Percentiles rank a stretch among this genome's conserved stretches.
These are phyloP conservation scores for Periplaneta americana DNA, from an alignment of 1,140 invertebrate genomes.

Conservation along the genomic window DNA sequence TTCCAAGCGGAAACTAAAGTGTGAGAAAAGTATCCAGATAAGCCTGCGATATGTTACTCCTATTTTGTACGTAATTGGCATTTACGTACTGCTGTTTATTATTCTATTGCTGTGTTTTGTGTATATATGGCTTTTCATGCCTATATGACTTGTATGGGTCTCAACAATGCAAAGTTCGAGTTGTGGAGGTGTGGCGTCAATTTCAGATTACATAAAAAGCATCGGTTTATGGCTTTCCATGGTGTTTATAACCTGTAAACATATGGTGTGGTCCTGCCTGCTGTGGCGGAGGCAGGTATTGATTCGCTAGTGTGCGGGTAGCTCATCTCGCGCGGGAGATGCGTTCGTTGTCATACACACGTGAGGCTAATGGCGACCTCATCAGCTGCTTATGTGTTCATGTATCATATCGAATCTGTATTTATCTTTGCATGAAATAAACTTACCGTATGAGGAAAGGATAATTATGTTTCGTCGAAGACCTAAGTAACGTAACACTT, in stretches of 20 bases:
- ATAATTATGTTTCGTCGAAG: no score
- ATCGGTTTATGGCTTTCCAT: neutral
- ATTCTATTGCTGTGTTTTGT: neutral
- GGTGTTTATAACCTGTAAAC: neutral
- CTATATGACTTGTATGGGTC: neutral
- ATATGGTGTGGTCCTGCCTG: neutral
- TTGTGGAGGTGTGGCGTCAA: neutral
- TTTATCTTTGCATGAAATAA: no score
- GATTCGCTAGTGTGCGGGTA: neutral
- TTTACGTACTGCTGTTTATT: neutral
- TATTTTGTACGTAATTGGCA: neutral
- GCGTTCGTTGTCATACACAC: neutral
- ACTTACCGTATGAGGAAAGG: no score
- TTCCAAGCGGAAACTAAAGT: neutral
- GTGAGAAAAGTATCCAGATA: neutral
- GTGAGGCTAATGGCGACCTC: neutral
- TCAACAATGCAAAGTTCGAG: neutral
- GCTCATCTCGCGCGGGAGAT: neutral
- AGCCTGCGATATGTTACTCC: neutral
- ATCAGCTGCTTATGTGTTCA: no score
- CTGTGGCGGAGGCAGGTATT: neutral
- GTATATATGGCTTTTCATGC: no score
- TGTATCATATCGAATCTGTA: no score
- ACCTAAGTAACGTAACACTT: no score
- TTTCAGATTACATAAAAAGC: neutral